Conservation (phyloP, 2,113 vertebrate species). For the Bos javanicus region DNA sequence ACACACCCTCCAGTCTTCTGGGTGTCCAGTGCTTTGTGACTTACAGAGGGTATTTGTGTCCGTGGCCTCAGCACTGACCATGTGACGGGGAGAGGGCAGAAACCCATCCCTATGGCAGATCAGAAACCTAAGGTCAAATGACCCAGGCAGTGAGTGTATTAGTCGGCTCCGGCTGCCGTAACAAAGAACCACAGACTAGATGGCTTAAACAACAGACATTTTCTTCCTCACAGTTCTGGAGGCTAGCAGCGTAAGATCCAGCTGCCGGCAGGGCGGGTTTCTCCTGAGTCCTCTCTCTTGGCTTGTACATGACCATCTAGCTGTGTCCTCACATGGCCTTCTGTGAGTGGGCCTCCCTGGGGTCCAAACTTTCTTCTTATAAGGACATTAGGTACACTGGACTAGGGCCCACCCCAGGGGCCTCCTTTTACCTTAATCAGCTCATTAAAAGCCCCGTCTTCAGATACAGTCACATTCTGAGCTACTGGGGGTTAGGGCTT, state of each 20-base stretch:
- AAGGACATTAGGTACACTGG: neutral
- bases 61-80: neutral
- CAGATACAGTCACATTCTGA: neutral
- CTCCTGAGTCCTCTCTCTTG: neutral
- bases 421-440: neutral
- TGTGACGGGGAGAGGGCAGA: neutral
- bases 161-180: accelerated
- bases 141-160: neutral
- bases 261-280: too few relatives aligned
- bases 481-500: neutral
- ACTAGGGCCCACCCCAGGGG: neutral
- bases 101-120: neutral
- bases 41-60: neutral
- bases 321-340: neutral
- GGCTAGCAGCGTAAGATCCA: neutral
- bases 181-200: accelerated
- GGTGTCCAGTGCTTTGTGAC: neutral
- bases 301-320: accelerated
- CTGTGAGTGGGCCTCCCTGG: neutral
- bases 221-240: neutral
- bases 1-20: neutral
- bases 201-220: neutral
- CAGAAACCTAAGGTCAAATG: neutral
- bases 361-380: neutral
- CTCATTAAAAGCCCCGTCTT: neutral